A percentile compares a stretch with the other conserved stretches of the same genome.
phyloP scores from a whole-genome alignment of 2,888 invertebrate genomes.

The Drosophila phalerata region DNA sequence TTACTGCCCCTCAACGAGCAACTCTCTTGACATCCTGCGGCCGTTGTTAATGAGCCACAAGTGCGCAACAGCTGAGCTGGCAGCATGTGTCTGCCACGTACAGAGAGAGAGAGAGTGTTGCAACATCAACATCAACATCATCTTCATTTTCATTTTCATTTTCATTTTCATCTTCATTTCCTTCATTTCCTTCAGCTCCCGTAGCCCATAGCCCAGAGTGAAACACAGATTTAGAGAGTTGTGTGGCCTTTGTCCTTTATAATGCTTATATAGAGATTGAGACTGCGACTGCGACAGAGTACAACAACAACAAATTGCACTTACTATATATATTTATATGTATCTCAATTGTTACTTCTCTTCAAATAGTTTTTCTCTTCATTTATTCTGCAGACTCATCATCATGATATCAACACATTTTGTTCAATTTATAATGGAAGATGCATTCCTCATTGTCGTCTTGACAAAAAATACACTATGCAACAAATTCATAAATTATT shows the following conservation, averaged over 20 bases:
- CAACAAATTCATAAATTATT: constrained; percentile 20
- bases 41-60: constrained; percentile 68
- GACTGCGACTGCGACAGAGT: constrained; percentile 15
- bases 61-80: constrained; percentile 71
- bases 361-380: constrained; percentile 25
- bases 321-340: constrained; percentile 28
- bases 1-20: too few relatives aligned
- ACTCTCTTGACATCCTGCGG: constrained; percentile 20
- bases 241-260: constrained; percentile 55
- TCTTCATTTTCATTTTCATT: neutral
- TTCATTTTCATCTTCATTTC: neutral
- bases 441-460: constrained; percentile 10
- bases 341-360: constrained; percentile 37
- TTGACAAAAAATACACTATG: constrained; percentile 20
- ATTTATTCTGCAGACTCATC: constrained; percentile 39
- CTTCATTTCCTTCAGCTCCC: neutral
- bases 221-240: constrained; percentile 35
- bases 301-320: constrained; percentile 48
- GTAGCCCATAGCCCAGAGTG: constrained; percentile 14
- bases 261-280: constrained; percentile 29
- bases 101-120: neutral
- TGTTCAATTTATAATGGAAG: constrained; percentile 24
- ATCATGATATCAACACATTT: constrained; percentile 36
- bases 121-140: neutral
- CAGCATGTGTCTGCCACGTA: constrained; percentile 32